phyloP scores from a whole-genome alignment of 2,113 vertebrate species.

The Heterotis niloticus region DNA sequence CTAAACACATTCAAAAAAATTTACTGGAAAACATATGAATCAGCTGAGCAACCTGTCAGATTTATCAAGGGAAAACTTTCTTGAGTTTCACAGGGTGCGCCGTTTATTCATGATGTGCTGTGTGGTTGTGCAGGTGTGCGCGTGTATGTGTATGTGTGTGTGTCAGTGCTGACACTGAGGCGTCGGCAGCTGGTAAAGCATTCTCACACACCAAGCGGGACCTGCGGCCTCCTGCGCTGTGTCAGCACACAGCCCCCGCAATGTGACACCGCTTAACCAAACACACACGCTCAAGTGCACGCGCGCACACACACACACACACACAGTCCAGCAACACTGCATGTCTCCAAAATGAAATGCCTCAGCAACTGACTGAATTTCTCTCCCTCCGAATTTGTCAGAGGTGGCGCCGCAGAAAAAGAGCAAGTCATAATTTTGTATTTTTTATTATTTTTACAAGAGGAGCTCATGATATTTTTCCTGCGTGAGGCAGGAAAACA shows the following conservation, averaged over 20 bases:
- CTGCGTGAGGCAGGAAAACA: background rate
- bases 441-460: too few relatives aligned
- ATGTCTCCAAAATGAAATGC: background rate
- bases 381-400: background rate
- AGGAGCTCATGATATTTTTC: background rate
- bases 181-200: slow-evolving; percentile 63
- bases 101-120: too few relatives aligned
- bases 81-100: too few relatives aligned
- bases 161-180: slow-evolving; percentile 46
- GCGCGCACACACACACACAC: too few relatives aligned
- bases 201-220: slow-evolving; percentile 65
- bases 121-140: background rate
- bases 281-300: too few relatives aligned
- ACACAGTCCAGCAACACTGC: background rate
- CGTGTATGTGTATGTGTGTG: slow-evolving; percentile 32
- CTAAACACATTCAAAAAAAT: too few relatives aligned
- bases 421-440: background rate
- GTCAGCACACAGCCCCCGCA: slow-evolving; percentile 62
- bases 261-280: slow-evolving; percentile 53
- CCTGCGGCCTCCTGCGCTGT: slow-evolving; percentile 57
- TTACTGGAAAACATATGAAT: too few relatives aligned
- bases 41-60: too few relatives aligned
- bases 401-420: too few relatives aligned
- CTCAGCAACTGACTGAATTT: background rate
- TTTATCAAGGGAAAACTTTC: too few relatives aligned